Percentiles rank a stretch among this genome's conserved stretches.
phyloP scores from a whole-genome alignment of 2,888 invertebrate genomes.

The Nymphalis urticae region DNA sequence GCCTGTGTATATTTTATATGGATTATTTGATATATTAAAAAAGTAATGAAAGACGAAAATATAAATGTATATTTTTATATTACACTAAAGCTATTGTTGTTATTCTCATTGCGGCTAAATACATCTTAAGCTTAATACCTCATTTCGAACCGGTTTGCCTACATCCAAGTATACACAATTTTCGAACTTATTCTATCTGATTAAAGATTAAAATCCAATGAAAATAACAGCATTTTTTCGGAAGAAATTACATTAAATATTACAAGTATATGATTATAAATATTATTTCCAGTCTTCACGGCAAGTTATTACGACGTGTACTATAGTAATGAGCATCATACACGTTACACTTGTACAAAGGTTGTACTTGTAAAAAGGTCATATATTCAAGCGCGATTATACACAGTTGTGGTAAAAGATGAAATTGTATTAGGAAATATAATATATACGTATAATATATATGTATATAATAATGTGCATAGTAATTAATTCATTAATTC shows the following conservation, averaged over 20 bases:
- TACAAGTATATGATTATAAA: constrained; percentile 6
- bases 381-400: neutral
- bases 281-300: neutral
- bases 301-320: neutral
- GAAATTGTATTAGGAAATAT: too few relatives aligned
- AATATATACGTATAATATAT: too few relatives aligned
- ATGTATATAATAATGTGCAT: too few relatives aligned
- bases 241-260: constrained; percentile 7
- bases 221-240: neutral
- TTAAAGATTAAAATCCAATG: neutral
- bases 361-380: neutral
- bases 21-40: too few relatives aligned
- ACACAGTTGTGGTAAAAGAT: too few relatives aligned
- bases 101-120: neutral
- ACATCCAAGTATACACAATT: neutral
- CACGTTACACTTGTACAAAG: neutral
- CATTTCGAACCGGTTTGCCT: neutral
- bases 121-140: neutral
- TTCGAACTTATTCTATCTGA: neutral
- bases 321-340: neutral
- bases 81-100: neutral
- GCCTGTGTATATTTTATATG: too few relatives aligned
- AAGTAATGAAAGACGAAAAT: neutral
- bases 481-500: too few relatives aligned
- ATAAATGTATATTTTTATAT: neutral